Conservation (phyloP, 2,888 invertebrate genomes). For the Zygogramma bicolorata region DNA sequence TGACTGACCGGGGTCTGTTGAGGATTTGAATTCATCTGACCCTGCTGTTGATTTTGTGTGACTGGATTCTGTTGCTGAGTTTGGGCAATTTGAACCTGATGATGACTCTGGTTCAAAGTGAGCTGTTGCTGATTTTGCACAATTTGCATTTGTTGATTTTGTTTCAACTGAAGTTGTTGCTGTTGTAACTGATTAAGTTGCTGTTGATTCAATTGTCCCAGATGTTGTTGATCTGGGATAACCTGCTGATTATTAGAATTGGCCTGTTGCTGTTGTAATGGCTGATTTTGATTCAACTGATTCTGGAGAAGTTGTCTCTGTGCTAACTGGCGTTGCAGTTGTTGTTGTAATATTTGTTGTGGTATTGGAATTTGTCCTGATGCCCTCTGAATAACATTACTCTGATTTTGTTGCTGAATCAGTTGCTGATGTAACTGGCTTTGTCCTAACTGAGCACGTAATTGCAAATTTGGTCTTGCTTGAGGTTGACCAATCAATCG, state of each 20-base stretch:
- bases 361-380: slow-evolving; percentile 31
- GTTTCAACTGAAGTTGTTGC: slow-evolving; percentile 41
- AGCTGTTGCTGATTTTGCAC: slow-evolving; percentile 65
- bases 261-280: slow-evolving; percentile 28
- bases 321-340: slow-evolving; percentile 56
- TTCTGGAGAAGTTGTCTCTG: slow-evolving; percentile 55
- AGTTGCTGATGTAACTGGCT: slow-evolving; percentile 61
- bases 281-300: slow-evolving; percentile 38
- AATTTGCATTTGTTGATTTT: slow-evolving; percentile 49
- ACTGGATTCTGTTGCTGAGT: slow-evolving; percentile 42
- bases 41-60: slow-evolving; percentile 46
- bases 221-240: slow-evolving; percentile 41
- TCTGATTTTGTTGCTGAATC: slow-evolving; percentile 58
- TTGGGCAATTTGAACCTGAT: slow-evolving; percentile 48
- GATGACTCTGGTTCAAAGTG: slow-evolving; percentile 59
- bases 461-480: slow-evolving; percentile 53
- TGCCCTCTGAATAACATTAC: slow-evolving; percentile 44
- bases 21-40: slow-evolving; percentile 33
- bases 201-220: slow-evolving; percentile 31
- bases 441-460: slow-evolving; percentile 58
- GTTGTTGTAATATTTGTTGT: slow-evolving; percentile 45
- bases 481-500: slow-evolving; percentile 59
- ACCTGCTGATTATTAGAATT: slow-evolving; percentile 43
- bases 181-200: slow-evolving; percentile 39
- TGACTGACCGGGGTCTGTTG: slow-evolving; percentile 29